phyloP scores from a whole-genome alignment of 2,888 invertebrate species.

The Cordylochernes scorpioides region DNA sequence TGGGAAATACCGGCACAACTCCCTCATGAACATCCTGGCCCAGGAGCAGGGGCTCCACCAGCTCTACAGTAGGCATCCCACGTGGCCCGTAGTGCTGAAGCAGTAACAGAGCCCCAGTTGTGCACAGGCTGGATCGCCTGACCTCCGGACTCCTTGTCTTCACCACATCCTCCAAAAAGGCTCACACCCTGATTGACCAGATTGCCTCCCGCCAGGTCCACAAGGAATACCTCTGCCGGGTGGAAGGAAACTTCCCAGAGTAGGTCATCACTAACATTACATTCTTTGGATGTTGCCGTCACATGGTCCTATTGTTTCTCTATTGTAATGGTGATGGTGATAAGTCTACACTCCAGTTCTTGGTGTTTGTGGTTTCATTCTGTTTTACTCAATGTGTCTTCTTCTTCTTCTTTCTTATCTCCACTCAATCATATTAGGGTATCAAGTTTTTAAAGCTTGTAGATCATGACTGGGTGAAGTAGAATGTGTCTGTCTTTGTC shows the following conservation, averaged over 20 bases:
- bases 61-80: conserved; percentile 33
- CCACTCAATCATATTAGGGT: too few species aligned
- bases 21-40: conserved; percentile 79
- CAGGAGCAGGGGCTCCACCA: conserved; percentile 85
- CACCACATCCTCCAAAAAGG: conserved; percentile 72
- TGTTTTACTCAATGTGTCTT: too few species aligned
- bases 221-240: conserved; percentile 83
- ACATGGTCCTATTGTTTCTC: too few species aligned
- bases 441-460: too few species aligned
- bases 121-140: conserved; percentile 81
- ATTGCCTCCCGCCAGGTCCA: conserved; percentile 67
- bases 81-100: neutral
- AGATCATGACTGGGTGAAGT: too few species aligned
- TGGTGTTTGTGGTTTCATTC: too few species aligned
- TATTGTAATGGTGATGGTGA: too few species aligned
- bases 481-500: too few species aligned
- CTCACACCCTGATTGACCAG: conserved; percentile 80
- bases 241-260: conserved; percentile 74
- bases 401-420: too few species aligned
- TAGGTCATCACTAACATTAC: neutral
- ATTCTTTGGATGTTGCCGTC: too few species aligned
- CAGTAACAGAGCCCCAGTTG: conserved; percentile 30
- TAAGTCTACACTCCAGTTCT: too few species aligned
- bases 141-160: conserved; percentile 81
- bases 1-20: conserved; percentile 89